phyloP scores from a whole-genome alignment of 1,140 invertebrate species.

The Phymorhynchus buccinoides region DNA sequence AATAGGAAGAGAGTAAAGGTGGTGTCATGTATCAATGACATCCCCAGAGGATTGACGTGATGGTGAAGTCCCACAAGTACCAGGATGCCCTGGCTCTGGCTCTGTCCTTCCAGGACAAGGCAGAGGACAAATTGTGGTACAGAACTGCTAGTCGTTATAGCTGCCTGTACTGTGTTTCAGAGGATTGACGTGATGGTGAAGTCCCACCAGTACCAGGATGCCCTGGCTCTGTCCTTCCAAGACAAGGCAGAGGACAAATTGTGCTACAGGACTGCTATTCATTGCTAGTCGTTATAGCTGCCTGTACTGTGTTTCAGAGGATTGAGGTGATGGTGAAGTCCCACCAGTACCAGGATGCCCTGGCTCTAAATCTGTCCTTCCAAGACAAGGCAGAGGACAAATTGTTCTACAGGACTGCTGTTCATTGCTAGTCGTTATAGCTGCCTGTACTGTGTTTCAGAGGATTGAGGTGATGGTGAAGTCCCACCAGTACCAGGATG shows the following conservation, averaged over 20 bases:
- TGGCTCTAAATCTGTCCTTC: slow-evolving; percentile 80
- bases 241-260: slow-evolving; percentile 82
- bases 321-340: slow-evolving; percentile 75
- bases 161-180: too few relatives aligned
- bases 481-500: slow-evolving; percentile 79
- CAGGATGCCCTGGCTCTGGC: slow-evolving; percentile 81
- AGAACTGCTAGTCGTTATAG: too few relatives aligned
- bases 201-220: slow-evolving; percentile 79
- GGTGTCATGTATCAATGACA: too few relatives aligned
- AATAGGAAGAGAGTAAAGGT: too few relatives aligned
- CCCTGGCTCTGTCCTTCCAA: slow-evolving; percentile 80
- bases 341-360: slow-evolving; percentile 79
- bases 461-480: slow-evolving; percentile 75
- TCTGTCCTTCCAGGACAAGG: slow-evolving; percentile 81
- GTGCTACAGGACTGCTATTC: too few relatives aligned
- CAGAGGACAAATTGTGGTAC: too few relatives aligned
- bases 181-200: slow-evolving; percentile 75
- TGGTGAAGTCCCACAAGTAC: slow-evolving; percentile 77
- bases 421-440: too few relatives aligned
- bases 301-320: slow-evolving; percentile 69
- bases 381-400: slow-evolving; percentile 82
- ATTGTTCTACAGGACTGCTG: too few relatives aligned
- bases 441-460: slow-evolving; percentile 47
- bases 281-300: too few relatives aligned
- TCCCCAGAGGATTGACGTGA: slow-evolving; percentile 75